Percentiles rank a stretch among this genome's conserved stretches.
phyloP scores from a whole-genome alignment of 2,888 invertebrate genomes.

The Osmoderma eremita region DNA sequence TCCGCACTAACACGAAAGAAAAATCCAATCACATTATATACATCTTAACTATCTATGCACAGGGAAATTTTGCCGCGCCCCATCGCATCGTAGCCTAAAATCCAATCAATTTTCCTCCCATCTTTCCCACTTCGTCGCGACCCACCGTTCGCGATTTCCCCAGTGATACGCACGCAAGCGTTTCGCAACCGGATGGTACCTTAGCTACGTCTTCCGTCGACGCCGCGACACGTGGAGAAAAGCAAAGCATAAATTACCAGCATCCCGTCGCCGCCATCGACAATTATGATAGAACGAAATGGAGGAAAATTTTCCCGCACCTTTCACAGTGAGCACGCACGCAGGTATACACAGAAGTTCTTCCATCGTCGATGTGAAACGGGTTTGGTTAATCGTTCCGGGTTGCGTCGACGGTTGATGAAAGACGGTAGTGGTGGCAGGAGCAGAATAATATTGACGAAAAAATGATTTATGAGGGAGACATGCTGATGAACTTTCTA shows the following conservation, averaged over 20 bases:
- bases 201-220: neutral
- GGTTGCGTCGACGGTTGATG: neutral
- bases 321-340: neutral
- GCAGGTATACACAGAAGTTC: no score
- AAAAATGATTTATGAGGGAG: conserved; percentile 29
- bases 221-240: neutral
- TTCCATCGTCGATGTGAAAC: neutral
- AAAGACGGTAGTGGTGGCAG: conserved; percentile 8
- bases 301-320: conserved; percentile 13
- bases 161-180: conserved; percentile 3
- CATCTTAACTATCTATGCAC: conserved; percentile 24
- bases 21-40: conserved; percentile 22
- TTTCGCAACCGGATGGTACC: neutral
- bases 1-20: neutral
- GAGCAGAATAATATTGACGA: conserved; percentile 16
- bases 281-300: conserved; percentile 20
- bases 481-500: conserved; percentile 14
- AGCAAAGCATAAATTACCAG: conserved; percentile 21
- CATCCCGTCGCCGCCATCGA: conserved; percentile 6
- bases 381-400: conserved; percentile 21
- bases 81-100: conserved; percentile 14
- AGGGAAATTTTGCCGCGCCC: conserved; percentile 17
- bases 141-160: conserved; percentile 9
- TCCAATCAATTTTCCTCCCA: conserved; percentile 24
- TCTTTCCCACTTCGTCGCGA: neutral